Evolutionary conservation across 2,888 invertebrate genomes (phyloP), one percentile per base, ranked within the genome.

Genomic region (Micropterix aruncella): DNA sequence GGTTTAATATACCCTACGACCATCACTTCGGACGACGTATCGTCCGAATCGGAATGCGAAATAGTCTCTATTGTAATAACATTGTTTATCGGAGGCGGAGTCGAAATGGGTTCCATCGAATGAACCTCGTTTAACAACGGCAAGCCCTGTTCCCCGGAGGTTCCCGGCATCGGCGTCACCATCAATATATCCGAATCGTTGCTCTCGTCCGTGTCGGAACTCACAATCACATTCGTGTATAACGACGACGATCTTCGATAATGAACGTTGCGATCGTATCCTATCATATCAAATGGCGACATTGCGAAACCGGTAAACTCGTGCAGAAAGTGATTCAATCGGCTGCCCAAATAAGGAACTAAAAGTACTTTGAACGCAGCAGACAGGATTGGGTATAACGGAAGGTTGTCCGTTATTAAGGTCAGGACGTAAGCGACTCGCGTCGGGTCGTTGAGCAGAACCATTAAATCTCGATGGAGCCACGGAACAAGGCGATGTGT

Each of bases 301-400:
- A 83, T 75, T 19, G 94, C 90, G 65, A 85, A 95, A 59, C 80
- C 80, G 54, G 82, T 79, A 48, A 95, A 75, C 58, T 95, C 94
- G 59, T 94, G 92, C 19, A 89, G 74, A 59, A 95, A 95, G 61
- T 94, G 94, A 46, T 80, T 77, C 0, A 91, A 87, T 51, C 80
- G 73, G 1, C 70, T 65, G 16, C 80, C 79, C 48, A 92, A 70
- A 58, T 80, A 84, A 12, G 81, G 77, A 18, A 71, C 70, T 43
- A 92, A 61, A 12, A 78, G 69, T 38, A 79, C 75, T 37, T 79
- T 75, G 62, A 94, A 91, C 55, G 81, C 79, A 5, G 71, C 58
- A 47, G 83, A 79, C 51, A 69, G 71, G 48, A 85, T 74, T 56
- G 86, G 78, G 55, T 79, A 75, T 49, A 75, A 68, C 4, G 72